Percentiles rank a stretch among this genome's conserved stretches.
Conservation (phyloP, 30 jellyfish, hydroid and myxozoan species). For the Aurelia coerulea region DNA sequence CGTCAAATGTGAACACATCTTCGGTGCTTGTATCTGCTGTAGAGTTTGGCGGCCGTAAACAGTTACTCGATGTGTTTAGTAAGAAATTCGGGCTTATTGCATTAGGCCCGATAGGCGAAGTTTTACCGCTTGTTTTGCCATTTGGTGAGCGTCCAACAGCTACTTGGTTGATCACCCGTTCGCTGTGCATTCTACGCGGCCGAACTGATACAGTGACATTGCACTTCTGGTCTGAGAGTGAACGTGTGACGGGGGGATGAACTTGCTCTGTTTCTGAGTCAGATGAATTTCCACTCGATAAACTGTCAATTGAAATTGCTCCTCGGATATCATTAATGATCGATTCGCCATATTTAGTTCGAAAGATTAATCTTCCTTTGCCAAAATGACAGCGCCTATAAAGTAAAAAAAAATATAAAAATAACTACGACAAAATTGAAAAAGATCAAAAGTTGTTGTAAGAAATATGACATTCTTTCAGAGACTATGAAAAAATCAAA, state of each 20-base stretch:
- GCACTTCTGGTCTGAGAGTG: conserved; percentile 39
- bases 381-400: conserved; percentile 89
- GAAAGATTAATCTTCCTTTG: conserved; percentile 63
- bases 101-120: neutral
- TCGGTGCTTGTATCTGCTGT: conserved; percentile 2
- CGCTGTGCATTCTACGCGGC: conserved; percentile 62
- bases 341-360: conserved; percentile 46
- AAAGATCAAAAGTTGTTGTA: too few species aligned
- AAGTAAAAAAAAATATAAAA: neutral
- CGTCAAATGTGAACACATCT: conserved; percentile 37
- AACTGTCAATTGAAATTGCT: conserved; percentile 31
- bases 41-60: neutral
- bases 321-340: conserved; percentile 59
- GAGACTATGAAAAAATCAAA: too few species aligned
- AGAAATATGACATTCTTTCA: too few species aligned
- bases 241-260: conserved; percentile 41
- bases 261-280: conserved; percentile 54
- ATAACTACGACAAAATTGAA: neutral
- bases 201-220: conserved; percentile 70
- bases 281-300: conserved; percentile 61
- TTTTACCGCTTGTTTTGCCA: conserved; percentile 24
- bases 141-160: conserved; percentile 46
- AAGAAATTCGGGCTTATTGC: neutral
- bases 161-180: conserved; percentile 54
- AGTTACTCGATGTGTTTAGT: neutral